phyloP scores from a whole-genome alignment of 2,797 vertebrate genomes.

The Leucoraja ocellata region DNA sequence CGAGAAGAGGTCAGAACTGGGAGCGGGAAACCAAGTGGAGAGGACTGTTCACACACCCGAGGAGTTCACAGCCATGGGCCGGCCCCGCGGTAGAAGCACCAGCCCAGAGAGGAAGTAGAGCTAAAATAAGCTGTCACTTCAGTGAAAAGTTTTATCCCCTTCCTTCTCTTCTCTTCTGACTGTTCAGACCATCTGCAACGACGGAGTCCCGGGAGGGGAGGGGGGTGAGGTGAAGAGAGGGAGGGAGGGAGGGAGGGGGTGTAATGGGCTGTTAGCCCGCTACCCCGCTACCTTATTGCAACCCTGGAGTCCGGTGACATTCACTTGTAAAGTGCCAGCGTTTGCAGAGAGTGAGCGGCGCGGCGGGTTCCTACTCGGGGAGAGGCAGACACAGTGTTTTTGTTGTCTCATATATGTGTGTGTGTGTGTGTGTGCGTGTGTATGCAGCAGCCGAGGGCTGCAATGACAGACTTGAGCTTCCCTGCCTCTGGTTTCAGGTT shows the following conservation, averaged over 20 bases:
- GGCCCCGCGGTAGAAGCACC: constrained; percentile 40
- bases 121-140: constrained; percentile 50
- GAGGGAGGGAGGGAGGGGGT: too few relatives aligned
- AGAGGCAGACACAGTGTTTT: neutral
- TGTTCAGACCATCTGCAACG: constrained; percentile 34
- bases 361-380: neutral
- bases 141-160: neutral
- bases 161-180: constrained; percentile 3
- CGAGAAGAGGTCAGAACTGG: neutral
- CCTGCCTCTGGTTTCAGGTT: constrained; percentile 15
- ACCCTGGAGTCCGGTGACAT: neutral
- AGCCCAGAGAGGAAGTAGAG: constrained; percentile 40
- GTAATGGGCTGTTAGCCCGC: neutral
- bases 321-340: neutral
- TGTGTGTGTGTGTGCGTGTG: neutral
- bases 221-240: neutral
- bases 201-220: neutral
- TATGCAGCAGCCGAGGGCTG: neutral
- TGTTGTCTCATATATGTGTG: neutral
- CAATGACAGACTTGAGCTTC: constrained; percentile 18
- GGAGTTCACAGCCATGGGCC: constrained; percentile 32
- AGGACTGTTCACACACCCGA: constrained; percentile 6
- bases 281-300: neutral
- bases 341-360: neutral
- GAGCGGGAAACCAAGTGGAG: neutral